Evolutionary conservation across 2,888 invertebrate genomes (phyloP).

Genomic region (Morpho helenor): DNA sequence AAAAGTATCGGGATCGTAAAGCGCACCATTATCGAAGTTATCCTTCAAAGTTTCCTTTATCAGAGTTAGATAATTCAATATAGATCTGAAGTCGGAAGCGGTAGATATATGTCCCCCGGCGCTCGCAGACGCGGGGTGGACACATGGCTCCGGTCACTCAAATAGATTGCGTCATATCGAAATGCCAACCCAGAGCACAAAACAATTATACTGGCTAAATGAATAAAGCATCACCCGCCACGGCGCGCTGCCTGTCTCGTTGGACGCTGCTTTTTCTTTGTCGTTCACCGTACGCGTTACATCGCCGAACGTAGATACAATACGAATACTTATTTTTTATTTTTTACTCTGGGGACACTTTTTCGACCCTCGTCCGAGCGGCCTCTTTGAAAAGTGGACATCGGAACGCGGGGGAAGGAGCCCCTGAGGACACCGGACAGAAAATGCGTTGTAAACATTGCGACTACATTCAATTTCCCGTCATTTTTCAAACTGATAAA

Average conservation of each 20-base stretch:
- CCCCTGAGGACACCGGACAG: constrained; percentile 75
- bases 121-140: constrained; percentile 34
- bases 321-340: constrained; percentile 72
- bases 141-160: constrained; percentile 67
- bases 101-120: constrained; percentile 36
- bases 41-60: constrained; percentile 39
- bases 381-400: constrained; percentile 80
- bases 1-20: constrained; percentile 11
- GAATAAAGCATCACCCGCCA: constrained; percentile 62
- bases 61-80: constrained; percentile 53
- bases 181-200: constrained; percentile 59
- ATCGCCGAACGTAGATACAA: constrained; percentile 69
- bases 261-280: constrained; percentile 58
- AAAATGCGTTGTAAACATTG: constrained; percentile 80
- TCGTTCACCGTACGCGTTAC: constrained; percentile 64
- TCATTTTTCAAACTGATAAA: constrained; percentile 81
- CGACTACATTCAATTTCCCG: constrained; percentile 81
- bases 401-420: constrained; percentile 78
- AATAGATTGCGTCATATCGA: constrained; percentile 69
- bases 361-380: constrained; percentile 79
- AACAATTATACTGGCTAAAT: constrained; percentile 67
- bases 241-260: constrained; percentile 49
- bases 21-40: constrained; percentile 15
- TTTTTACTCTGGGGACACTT: constrained; percentile 78
- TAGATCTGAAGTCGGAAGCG: constrained; percentile 37